phyloP scores from a whole-genome alignment of 1,140 invertebrate genomes.

The Drosophila truncata region DNA sequence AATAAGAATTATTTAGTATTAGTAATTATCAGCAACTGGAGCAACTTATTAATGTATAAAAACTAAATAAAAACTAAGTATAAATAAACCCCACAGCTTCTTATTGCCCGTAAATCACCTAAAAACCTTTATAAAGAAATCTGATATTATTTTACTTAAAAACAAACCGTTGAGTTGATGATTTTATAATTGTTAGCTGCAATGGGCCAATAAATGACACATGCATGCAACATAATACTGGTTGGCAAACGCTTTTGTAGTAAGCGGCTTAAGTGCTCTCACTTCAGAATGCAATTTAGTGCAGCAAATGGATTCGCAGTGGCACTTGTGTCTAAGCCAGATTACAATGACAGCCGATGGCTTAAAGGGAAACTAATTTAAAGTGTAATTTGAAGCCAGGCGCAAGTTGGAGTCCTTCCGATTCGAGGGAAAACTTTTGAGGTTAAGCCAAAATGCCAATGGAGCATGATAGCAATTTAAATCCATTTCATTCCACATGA shows the following conservation, averaged over 20 bases:
- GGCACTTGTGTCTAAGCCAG: conserved; percentile 33
- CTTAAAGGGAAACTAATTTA: conserved; percentile 52
- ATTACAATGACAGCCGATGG: conserved; percentile 22
- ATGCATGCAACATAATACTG: not conserved
- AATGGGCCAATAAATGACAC: conserved; percentile 21
- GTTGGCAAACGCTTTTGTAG: not conserved
- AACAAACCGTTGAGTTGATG: not conserved
- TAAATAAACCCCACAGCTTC: not conserved
- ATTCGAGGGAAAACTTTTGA: conserved; percentile 5
- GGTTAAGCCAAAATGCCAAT: conserved; percentile 22
- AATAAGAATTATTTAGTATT: not conserved
- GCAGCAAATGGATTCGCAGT: conserved; percentile 45
- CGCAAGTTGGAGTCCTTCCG: too few species aligned
- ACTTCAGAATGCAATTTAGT: conserved; percentile 56
- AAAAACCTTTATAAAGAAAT: not conserved
- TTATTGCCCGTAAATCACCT: not conserved
- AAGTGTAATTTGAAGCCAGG: conserved; percentile 14
- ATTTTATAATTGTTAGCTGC: not conserved
- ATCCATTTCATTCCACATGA: conserved; percentile 31
- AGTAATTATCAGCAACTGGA: too few species aligned
- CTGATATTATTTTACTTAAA: too few species aligned
- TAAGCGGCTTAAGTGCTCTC: conserved; percentile 61
- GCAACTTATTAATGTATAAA: too few species aligned
- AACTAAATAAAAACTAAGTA: not conserved
- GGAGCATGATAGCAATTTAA: conserved; percentile 24